phyloP scores from a whole-genome alignment of 1,140 invertebrate species.

The Camponotus vicinus region DNA sequence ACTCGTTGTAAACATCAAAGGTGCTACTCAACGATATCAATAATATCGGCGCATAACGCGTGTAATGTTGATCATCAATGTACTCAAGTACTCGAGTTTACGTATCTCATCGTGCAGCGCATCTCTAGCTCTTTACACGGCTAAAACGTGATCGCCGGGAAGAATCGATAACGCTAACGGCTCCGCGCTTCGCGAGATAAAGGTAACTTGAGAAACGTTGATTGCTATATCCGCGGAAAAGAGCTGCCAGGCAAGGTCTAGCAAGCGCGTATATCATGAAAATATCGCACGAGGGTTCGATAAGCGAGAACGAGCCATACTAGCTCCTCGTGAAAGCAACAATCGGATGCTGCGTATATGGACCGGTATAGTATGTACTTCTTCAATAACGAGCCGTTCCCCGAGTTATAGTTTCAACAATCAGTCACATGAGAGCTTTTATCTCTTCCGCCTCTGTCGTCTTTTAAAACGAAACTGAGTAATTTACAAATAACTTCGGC shows the following conservation, averaged over 20 bases:
- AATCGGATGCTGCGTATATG: conserved; percentile 54
- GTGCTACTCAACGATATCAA: conserved; percentile 29
- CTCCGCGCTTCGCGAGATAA: conserved; percentile 22
- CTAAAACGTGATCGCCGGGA: conserved; percentile 38
- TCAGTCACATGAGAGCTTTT: conserved; percentile 10
- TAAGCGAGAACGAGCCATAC: background rate
- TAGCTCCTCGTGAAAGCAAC: conserved; percentile 24
- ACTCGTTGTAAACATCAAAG: conserved; percentile 29
- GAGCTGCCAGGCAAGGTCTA: background rate
- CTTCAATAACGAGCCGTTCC: background rate
- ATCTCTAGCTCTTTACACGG: conserved; percentile 38
- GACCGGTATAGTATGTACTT: background rate
- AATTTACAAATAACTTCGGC: background rate
- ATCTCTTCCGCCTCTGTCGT: background rate
- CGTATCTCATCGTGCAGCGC: conserved; percentile 3
- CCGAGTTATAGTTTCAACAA: background rate
- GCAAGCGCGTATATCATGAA: conserved; percentile 50
- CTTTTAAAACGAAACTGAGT: background rate
- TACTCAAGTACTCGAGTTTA: conserved; percentile 1
- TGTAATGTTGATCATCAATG: conserved; percentile 1
- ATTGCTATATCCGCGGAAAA: conserved; percentile 44
- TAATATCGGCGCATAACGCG: conserved; percentile 20
- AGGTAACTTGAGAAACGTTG: background rate
- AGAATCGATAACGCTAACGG: conserved; percentile 32
- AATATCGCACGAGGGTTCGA: conserved; percentile 33